Evolutionary conservation across 2,113 vertebrate species (phyloP).

Genomic region (Ailurus styani): DNA sequence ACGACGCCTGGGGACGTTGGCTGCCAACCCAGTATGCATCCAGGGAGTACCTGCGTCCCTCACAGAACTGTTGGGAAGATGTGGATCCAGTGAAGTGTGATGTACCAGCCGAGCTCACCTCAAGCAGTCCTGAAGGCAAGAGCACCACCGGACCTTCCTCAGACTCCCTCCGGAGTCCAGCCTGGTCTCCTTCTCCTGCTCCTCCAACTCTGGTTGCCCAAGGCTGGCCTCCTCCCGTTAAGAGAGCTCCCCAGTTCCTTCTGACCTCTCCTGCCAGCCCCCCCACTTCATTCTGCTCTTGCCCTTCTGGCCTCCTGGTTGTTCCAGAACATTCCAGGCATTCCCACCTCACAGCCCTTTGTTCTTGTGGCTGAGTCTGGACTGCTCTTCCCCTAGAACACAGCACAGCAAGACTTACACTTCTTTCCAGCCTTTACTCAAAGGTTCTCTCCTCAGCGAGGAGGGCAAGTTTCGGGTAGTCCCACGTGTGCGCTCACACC

Average conservation of each 20-base stretch:
- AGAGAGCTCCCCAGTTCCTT: too few relatives aligned
- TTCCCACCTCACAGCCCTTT: neutral
- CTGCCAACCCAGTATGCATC: accelerated
- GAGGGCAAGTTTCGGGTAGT: neutral
- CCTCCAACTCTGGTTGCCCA: neutral
- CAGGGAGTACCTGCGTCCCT: neutral
- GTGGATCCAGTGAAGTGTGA: neutral
- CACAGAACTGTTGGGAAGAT: neutral
- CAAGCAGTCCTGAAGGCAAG: neutral
- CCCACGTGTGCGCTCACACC: accelerated
- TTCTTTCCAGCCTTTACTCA: neutral
- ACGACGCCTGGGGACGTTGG: too few relatives aligned
- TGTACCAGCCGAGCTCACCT: neutral
- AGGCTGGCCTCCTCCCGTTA: neutral
- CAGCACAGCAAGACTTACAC: neutral
- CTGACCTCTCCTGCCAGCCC: neutral
- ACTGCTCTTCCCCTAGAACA: neutral
- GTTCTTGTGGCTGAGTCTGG: neutral
- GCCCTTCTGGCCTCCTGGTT: neutral
- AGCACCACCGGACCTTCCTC: accelerated
- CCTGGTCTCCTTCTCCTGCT: neutral
- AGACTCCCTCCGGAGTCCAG: neutral
- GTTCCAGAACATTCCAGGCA: constrained; percentile 14
- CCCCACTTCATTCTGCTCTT: neutral
- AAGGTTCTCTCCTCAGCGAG: neutral